These are phyloP conservation scores for Dendrocopos noguchii DNA, from an alignment of 2,113 vertebrate genomes.

Conservation along the genomic window DNA sequence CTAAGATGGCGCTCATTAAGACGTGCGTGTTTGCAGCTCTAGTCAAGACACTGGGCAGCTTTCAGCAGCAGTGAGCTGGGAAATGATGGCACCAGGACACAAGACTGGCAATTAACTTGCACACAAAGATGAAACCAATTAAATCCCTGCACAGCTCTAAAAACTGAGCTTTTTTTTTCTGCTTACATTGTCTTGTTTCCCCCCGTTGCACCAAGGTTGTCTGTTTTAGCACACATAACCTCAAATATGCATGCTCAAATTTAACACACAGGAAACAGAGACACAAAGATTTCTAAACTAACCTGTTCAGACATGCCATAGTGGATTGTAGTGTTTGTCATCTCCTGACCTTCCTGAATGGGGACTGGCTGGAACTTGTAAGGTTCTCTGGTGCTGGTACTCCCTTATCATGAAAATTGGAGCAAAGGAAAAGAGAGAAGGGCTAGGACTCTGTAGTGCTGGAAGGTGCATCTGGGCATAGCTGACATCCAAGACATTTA, in stretches of 20 bases:
- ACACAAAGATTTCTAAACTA: background rate
- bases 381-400: background rate
- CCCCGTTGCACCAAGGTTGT: background rate
- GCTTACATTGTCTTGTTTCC: background rate
- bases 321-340: background rate
- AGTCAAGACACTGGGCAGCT: background rate
- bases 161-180: background rate
- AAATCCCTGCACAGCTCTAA: background rate
- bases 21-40: fast-evolving
- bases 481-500: background rate
- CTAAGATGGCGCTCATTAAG: slow-evolving; percentile 28
- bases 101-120: background rate
- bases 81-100: background rate
- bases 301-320: background rate
- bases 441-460: background rate
- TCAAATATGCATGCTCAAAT: background rate
- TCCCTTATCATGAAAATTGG: background rate
- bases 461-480: background rate
- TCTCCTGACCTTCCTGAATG: background rate
- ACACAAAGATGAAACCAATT: slow-evolving; percentile 5
- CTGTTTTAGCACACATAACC: background rate
- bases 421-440: background rate
- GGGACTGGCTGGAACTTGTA: background rate
- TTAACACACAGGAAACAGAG: fast-evolving
- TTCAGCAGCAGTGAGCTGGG: slow-evolving; percentile 14